phyloP scores from a whole-genome alignment of 2,113 vertebrate genomes.

The Paradoxurus hermaphroditus region DNA sequence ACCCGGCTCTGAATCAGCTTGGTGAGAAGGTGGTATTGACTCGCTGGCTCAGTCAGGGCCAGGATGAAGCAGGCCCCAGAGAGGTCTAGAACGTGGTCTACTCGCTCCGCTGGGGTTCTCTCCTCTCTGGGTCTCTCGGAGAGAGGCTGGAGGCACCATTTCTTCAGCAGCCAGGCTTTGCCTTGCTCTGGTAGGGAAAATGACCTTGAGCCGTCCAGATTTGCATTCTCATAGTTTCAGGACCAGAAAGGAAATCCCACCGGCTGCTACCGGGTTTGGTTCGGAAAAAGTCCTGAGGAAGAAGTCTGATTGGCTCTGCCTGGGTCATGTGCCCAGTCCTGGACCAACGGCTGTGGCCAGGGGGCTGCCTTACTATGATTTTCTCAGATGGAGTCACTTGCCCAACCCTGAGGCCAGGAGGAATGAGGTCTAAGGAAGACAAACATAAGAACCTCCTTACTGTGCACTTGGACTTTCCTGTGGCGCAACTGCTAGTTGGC shows the following conservation, averaged over 20 bases:
- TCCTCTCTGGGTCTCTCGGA: not conserved
- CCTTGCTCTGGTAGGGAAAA: not conserved
- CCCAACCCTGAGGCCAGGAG: not conserved
- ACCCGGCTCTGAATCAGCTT: not conserved
- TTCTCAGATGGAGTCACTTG: not conserved
- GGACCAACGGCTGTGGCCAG: not conserved
- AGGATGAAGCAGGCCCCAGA: not conserved
- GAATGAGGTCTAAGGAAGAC: not conserved
- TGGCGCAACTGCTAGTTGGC: not conserved
- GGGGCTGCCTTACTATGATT: not conserved
- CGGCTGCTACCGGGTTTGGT: not conserved
- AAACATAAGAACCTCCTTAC: not conserved
- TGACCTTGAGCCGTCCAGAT: not conserved
- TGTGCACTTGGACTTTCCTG: not conserved
- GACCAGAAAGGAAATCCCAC: not conserved
- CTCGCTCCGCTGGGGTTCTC: not conserved
- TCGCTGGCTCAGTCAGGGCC: not conserved
- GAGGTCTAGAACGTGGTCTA: not conserved
- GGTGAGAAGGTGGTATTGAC: not conserved
- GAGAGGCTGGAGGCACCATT: not conserved
- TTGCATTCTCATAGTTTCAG: not conserved
- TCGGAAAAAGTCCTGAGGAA: not conserved
- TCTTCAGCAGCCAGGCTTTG: not conserved
- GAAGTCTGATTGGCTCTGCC: not conserved
- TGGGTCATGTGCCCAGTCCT: not conserved